Evolutionary conservation across 2,797 vertebrate species (phyloP).

Genomic region (Austrolebias charrua): DNA sequence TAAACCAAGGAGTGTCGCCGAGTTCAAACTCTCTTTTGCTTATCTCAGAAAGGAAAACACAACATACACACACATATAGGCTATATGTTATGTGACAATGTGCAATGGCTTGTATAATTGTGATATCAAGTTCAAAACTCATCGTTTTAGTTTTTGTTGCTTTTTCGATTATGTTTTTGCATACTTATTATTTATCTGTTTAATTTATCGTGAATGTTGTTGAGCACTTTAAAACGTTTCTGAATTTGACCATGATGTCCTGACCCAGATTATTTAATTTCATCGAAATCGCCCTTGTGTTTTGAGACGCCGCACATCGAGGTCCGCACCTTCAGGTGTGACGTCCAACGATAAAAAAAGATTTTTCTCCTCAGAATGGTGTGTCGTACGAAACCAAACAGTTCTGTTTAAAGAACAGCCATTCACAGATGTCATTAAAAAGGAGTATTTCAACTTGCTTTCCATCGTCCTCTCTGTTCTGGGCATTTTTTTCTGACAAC

Average conservation of each 20-base stretch:
- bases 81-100: slow-evolving; percentile 85
- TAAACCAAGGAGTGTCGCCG: slow-evolving; percentile 44
- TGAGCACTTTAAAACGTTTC: slow-evolving; percentile 92
- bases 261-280: slow-evolving; percentile 61
- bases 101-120: slow-evolving; percentile 93
- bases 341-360: slow-evolving; percentile 20
- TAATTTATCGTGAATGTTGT: slow-evolving; percentile 78
- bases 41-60: slow-evolving; percentile 47
- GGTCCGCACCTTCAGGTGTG: slow-evolving; percentile 59
- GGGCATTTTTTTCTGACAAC: slow-evolving; percentile 20
- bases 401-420: neutral
- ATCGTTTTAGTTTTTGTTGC: slow-evolving; percentile 76
- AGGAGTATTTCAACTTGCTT: neutral
- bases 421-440: neutral
- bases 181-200: slow-evolving; percentile 63
- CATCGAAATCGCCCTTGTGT: slow-evolving; percentile 27
- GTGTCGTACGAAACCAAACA: slow-evolving; percentile 21
- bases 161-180: slow-evolving; percentile 75
- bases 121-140: slow-evolving; percentile 80
- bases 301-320: slow-evolving; percentile 40
- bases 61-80: slow-evolving; percentile 65
- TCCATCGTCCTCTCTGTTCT: slow-evolving; percentile 27
- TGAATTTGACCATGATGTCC: slow-evolving; percentile 62
- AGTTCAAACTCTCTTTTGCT: slow-evolving; percentile 61
- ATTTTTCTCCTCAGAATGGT: neutral